Evolutionary conservation across 2,113 vertebrate genomes (phyloP).

Genomic region (Heloderma charlesbogerti): DNA sequence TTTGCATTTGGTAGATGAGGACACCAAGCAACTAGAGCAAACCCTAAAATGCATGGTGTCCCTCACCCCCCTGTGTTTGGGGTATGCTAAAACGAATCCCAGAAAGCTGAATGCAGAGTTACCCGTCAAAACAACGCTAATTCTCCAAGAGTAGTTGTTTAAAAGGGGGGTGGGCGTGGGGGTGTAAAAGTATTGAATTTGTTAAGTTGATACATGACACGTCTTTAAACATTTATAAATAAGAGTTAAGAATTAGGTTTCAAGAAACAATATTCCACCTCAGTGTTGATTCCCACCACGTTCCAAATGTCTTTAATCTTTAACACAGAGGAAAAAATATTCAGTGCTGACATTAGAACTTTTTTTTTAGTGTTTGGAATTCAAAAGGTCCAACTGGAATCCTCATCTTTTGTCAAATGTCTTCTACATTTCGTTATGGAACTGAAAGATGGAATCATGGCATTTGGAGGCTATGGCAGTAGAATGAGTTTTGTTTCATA

Average conservation of each 20-base stretch:
- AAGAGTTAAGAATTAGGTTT: not conserved
- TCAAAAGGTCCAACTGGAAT: not conserved
- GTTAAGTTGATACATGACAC: not conserved
- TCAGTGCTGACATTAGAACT: not conserved
- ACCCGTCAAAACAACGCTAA: not conserved
- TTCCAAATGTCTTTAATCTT: too few species aligned
- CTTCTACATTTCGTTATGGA: not conserved
- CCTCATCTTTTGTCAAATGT: not conserved
- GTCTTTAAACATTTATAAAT: too few species aligned
- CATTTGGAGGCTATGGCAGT: not conserved
- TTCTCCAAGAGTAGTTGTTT: not conserved
- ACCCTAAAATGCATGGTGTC: not conserved
- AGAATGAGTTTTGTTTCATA: not conserved
- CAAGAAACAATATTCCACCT: not conserved
- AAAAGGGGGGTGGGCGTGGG: too few species aligned
- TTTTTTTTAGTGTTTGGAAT: not conserved
- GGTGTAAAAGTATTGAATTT: not conserved
- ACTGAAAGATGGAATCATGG: not conserved
- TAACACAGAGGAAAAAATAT: not conserved
- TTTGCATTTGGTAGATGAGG: not conserved
- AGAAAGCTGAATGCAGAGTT: not conserved
- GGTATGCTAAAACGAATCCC: not conserved
- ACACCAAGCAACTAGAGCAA: not conserved
- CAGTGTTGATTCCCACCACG: not conserved
- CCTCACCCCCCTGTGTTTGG: not conserved